Base-by-base conservation (phyloP, 2,888 invertebrate species). In the Galerucella calmariensis region DNA sequence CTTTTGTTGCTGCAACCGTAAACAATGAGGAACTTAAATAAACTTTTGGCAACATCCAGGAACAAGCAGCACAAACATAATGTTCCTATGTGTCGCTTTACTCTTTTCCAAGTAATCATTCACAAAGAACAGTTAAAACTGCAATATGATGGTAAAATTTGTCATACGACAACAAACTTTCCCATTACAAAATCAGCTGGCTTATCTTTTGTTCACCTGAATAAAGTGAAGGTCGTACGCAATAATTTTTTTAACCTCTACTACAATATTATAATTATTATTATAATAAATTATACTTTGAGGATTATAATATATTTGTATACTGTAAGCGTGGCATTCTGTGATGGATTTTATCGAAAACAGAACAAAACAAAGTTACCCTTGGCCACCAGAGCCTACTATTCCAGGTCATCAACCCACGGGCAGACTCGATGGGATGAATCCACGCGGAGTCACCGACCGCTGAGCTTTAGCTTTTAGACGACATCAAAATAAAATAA, bases 381-480 rank as follows among this genome's bases (percentile, higher is more conserved):
- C 85, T 85, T 84, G 84, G 84, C 82, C 83, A 82, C 76, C 70
- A 78, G 76, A 77, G 79, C 82, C 79, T 81, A 81, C 81, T 80
- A 82, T 82, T 82, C 79, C 79, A 83, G 84, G 84, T 85, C 85
- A 83, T 82, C 84, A 85, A 84, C 84, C 83, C 82, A 81, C 79
- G 78, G 79, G 78, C 79, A 75, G 73, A 77, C 75, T 79, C 72
- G 80, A 78, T 79, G 82, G 83, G 82, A 83, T 83, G 81, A 82
- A 79, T 81, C 82, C 79, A 80, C 76, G 63, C 63, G 63, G 79
- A 82, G 81, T 82, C 82, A 83, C 79, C 82, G 83, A 82, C 81
- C 82, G 82, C 79, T 27, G 63, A 20, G 56, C 56, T 56, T 56
- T 56, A 51, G 56, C 56, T 56, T 20, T 65, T 65, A 65, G 63